These are phyloP conservation scores for Scotopteryx bipunctaria DNA, from an alignment of 2,888 invertebrate genomes.

Conservation along the genomic window DNA sequence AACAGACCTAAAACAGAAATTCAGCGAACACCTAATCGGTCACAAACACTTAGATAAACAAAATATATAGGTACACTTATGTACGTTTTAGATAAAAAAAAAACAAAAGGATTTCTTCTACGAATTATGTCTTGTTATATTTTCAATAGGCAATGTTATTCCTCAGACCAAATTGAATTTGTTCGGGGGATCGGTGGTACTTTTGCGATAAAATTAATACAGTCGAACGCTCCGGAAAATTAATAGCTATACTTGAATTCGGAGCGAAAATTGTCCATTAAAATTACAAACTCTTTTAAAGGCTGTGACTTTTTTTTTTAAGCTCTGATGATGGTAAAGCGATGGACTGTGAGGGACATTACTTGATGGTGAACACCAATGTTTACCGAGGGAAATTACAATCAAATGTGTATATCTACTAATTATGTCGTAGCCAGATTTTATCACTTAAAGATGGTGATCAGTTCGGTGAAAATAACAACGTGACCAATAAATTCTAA, in stretches of 20 bases:
- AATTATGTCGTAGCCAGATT: no score
- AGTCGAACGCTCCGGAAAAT: constrained; percentile 29
- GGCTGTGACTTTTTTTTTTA: neutral
- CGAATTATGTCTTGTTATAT: constrained; percentile 18
- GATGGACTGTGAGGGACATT: no score
- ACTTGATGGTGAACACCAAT: no score
- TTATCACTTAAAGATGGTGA: no score
- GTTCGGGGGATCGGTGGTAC: constrained; percentile 24
- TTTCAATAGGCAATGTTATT: constrained; percentile 31
- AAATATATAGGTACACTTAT: neutral
- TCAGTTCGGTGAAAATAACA: no score
- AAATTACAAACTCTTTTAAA: constrained; percentile 16
- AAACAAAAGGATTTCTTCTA: neutral
- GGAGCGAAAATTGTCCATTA: constrained; percentile 38
- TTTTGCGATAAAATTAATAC: constrained; percentile 36
- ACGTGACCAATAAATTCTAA: no score
- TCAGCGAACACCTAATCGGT: no score
- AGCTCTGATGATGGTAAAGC: no score
- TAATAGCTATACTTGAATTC: constrained; percentile 40
- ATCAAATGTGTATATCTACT: no score
- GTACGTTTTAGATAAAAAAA: neutral
- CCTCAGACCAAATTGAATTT: constrained; percentile 38
- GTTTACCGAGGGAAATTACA: no score
- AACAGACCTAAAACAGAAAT: no score
- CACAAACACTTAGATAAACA: no score